A percentile compares a stretch with the other conserved stretches of the same genome.
phyloP scores from a whole-genome alignment of 2,113 vertebrate species.

The Hystrix cristata region DNA sequence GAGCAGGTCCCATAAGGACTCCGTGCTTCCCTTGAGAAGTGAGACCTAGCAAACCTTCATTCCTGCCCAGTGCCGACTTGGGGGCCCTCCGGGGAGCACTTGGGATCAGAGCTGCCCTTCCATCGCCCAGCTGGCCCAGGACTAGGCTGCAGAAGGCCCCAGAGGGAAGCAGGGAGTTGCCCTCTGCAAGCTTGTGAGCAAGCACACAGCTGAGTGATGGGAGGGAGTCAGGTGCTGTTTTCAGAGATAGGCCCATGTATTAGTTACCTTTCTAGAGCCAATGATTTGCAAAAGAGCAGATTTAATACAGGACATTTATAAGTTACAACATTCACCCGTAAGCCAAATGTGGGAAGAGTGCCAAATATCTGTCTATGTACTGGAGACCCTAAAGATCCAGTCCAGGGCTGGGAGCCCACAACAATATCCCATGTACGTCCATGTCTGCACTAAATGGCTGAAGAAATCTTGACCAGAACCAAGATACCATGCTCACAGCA shows the following conservation, averaged over 20 bases:
- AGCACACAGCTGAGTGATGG: background rate
- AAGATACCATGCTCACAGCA: too few species aligned
- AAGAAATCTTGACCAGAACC: too few species aligned
- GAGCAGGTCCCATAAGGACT: background rate
- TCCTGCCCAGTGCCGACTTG: background rate
- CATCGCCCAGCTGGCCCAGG: background rate
- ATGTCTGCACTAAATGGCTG: too few species aligned
- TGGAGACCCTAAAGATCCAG: too few species aligned
- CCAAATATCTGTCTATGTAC: too few species aligned
- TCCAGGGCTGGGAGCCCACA: too few species aligned
- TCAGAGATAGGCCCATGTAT: background rate
- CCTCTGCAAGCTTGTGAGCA: background rate
- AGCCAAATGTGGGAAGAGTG: too few species aligned
- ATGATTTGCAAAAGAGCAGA: too few species aligned
- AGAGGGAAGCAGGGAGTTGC: background rate
- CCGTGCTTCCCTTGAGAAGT: background rate
- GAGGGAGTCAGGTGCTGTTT: background rate
- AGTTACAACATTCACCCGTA: too few species aligned
- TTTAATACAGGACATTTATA: too few species aligned
- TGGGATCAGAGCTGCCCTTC: background rate
- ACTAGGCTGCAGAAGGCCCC: background rate
- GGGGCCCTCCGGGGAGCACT: background rate
- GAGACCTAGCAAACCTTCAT: background rate
- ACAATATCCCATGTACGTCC: too few species aligned
- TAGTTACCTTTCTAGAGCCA: too few species aligned